Conservation (phyloP, 1,140 invertebrate species). For the Linepithema humile region DNA sequence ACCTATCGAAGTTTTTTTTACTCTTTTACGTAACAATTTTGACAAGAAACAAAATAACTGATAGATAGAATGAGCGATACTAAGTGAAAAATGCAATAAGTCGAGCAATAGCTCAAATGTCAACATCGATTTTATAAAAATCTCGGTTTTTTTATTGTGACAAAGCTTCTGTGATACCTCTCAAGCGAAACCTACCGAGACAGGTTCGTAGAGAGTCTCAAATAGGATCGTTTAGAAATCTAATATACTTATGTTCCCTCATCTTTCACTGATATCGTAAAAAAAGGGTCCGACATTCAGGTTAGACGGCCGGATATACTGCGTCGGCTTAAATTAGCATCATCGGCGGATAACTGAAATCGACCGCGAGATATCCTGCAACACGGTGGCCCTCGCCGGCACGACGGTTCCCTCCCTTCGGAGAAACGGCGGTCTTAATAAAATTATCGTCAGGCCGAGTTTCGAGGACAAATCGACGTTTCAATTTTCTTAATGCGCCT, state of each 20-base stretch:
- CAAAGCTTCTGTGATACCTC: background rate
- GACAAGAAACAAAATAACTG: background rate
- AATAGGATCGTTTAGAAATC: constrained; percentile 23
- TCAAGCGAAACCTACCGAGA: too few species aligned
- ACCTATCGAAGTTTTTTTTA: background rate
- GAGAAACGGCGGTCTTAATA: constrained; percentile 74
- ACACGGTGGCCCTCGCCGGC: constrained; percentile 26
- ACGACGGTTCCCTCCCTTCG: constrained; percentile 51
- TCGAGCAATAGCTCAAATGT: background rate
- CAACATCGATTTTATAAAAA: background rate
- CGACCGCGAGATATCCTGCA: constrained; percentile 63
- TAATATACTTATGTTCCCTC: constrained; percentile 5
- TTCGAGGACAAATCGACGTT: constrained; percentile 84
- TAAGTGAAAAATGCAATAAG: background rate
- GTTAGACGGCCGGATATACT: constrained; percentile 39
- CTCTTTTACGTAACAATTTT: background rate
- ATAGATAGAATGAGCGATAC: too few species aligned
- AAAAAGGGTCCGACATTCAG: constrained; percentile 14
- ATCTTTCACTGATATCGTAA: constrained; percentile 30
- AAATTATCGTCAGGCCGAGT: constrained; percentile 80
- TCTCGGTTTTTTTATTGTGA: background rate
- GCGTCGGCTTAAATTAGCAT: constrained; percentile 70
- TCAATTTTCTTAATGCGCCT: constrained; percentile 85
- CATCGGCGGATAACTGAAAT: constrained; percentile 66
- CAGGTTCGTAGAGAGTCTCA: background rate